Conservation (phyloP, 2,888 invertebrate genomes). For the Phaedon cochleariae region DNA sequence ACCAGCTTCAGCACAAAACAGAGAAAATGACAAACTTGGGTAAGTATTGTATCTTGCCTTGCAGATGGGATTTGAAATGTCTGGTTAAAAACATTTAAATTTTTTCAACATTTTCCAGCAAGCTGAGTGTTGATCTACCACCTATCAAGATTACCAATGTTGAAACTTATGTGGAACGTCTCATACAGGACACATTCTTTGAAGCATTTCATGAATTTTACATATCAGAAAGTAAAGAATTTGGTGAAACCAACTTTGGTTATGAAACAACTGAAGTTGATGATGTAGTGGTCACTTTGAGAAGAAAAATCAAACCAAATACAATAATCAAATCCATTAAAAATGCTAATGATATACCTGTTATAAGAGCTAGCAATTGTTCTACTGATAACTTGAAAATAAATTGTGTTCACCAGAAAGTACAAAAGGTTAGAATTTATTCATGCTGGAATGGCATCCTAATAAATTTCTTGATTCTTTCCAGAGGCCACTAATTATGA, state of each 20-base stretch:
- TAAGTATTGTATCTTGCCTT: constrained; percentile 21
- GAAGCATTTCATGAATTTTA: constrained; percentile 59
- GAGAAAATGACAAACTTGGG: constrained; percentile 35
- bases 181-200: constrained; percentile 57
- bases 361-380: not conserved
- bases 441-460: not conserved
- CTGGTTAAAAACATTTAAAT: no score
- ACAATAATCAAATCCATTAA: not conserved
- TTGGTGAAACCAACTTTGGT: constrained; percentile 53
- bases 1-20: constrained; percentile 32
- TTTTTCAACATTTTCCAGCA: constrained; percentile 36
- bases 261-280: constrained; percentile 51
- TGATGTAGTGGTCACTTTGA: constrained; percentile 42
- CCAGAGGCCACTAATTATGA: constrained; percentile 67
- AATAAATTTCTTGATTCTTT: constrained; percentile 15
- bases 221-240: constrained; percentile 37
- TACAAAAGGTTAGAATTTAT: constrained; percentile 39
- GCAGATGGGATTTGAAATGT: no score
- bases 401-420: constrained; percentile 41
- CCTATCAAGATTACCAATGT: constrained; percentile 54
- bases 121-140: constrained; percentile 46
- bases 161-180: constrained; percentile 57
- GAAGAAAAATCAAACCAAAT: constrained; percentile 33
- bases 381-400: constrained; percentile 20
- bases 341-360: not conserved